Conservation (phyloP, 2,888 invertebrate genomes). For the Notodonta ziczac region DNA sequence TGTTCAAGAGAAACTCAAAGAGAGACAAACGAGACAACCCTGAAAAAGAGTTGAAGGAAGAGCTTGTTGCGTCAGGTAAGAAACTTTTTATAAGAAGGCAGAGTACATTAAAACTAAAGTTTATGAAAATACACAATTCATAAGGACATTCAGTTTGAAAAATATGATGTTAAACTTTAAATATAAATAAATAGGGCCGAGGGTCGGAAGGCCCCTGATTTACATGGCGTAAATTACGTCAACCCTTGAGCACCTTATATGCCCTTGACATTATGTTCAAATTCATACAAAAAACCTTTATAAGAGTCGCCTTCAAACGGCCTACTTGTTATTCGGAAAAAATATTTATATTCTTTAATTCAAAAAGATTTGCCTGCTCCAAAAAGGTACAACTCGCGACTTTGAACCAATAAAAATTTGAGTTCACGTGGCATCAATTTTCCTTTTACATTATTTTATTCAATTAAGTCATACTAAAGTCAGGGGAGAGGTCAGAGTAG, state of each 20-base stretch:
- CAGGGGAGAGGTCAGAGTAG: no score
- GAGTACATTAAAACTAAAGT: no score
- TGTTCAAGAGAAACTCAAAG: slow-evolving; percentile 81
- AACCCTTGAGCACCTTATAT: background rate
- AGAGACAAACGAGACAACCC: slow-evolving; percentile 80
- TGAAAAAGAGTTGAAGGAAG: slow-evolving; percentile 67
- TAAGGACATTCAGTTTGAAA: background rate
- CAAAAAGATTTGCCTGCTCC: no score
- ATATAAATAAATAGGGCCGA: background rate
- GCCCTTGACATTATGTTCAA: background rate
- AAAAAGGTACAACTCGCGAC: no score
- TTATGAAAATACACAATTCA: no score
- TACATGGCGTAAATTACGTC: slow-evolving; percentile 4
- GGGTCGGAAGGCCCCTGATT: background rate
- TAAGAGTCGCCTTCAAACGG: background rate
- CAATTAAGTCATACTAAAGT: no score
- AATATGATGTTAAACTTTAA: background rate
- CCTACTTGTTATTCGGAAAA: background rate
- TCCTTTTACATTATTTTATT: no score
- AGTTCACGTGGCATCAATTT: no score
- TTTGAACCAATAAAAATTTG: no score
- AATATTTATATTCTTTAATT: background rate
- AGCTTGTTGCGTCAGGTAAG: slow-evolving; percentile 52
- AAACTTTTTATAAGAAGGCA: background rate
- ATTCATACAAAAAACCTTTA: slow-evolving; percentile 1